Percentiles rank a stretch among this genome's conserved stretches.
phyloP scores from a whole-genome alignment of 2,888 invertebrate genomes.

The Hylaea fasciaria region DNA sequence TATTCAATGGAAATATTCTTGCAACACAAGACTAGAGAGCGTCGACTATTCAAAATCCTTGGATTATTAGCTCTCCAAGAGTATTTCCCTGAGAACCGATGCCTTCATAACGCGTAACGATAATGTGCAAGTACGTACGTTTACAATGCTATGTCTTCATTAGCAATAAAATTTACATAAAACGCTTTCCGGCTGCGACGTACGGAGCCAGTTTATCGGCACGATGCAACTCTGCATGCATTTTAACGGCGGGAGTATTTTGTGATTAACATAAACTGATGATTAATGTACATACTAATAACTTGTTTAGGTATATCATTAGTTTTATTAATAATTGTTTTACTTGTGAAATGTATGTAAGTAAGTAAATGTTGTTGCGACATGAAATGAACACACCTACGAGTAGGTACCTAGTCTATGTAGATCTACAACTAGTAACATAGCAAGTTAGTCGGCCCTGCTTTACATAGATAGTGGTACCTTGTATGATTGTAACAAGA shows the following conservation, averaged over 20 bases:
- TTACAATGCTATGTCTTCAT: slow-evolving; percentile 44
- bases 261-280: slow-evolving; percentile 22
- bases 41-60: slow-evolving; percentile 13
- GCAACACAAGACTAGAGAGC: slow-evolving; percentile 1
- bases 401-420: too few species aligned
- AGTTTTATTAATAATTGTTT: too few species aligned
- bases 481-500: too few species aligned
- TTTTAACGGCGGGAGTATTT: slow-evolving; percentile 17
- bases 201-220: slow-evolving; percentile 46
- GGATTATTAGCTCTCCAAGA: slow-evolving; percentile 14
- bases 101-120: slow-evolving; percentile 28
- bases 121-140: slow-evolving; percentile 34
- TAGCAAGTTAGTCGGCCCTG: too few species aligned
- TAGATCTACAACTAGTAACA: too few species aligned
- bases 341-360: not conserved
- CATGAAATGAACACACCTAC: too few species aligned
- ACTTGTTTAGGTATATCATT: too few species aligned
- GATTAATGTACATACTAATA: slow-evolving; percentile 2
- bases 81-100: slow-evolving; percentile 30
- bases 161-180: slow-evolving; percentile 51
- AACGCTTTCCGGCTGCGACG: slow-evolving; percentile 46
- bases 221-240: slow-evolving; percentile 30
- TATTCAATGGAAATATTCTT: not conserved
- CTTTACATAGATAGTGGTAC: too few species aligned
- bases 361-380: too few species aligned